Evolutionary conservation across 2,888 invertebrate genomes (phyloP).

Genomic region (Biston betularia): DNA sequence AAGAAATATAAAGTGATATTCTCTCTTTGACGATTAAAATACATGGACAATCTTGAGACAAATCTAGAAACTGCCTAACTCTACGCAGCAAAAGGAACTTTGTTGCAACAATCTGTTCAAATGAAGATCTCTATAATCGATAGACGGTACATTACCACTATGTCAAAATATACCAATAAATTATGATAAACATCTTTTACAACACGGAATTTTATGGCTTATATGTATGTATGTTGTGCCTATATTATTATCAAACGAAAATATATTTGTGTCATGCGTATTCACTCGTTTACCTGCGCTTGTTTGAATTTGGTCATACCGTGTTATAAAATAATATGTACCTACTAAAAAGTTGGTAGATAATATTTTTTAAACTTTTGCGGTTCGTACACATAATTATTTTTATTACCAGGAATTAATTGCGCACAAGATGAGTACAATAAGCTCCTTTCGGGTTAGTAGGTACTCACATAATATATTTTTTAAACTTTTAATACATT

Average conservation of each 20-base stretch:
- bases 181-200: constrained; percentile 25
- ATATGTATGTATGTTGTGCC: constrained; percentile 9
- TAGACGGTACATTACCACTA: constrained; percentile 24
- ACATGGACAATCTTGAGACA: not conserved
- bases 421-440: too few species aligned
- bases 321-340: too few species aligned
- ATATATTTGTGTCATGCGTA: not conserved
- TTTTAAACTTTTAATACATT: too few species aligned
- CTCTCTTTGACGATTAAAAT: not conserved
- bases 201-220: constrained; percentile 13
- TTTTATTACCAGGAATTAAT: too few species aligned
- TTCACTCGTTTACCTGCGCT: not conserved
- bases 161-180: constrained; percentile 31
- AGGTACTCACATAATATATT: too few species aligned
- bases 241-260: constrained; percentile 11
- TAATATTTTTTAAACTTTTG: too few species aligned
- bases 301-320: not conserved
- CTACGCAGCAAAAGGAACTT: constrained; percentile 9
- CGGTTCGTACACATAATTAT: too few species aligned
- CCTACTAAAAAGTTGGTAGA: too few species aligned
- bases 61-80: constrained; percentile 16
- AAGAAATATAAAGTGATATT: not conserved
- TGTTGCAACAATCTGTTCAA: constrained; percentile 26
- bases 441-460: too few species aligned
- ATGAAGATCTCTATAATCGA: constrained; percentile 29